Evolutionary conservation across 2,113 vertebrate species (phyloP), one percentile per base, ranked within the genome.

Genomic region (Cinclus cinclus): DNA sequence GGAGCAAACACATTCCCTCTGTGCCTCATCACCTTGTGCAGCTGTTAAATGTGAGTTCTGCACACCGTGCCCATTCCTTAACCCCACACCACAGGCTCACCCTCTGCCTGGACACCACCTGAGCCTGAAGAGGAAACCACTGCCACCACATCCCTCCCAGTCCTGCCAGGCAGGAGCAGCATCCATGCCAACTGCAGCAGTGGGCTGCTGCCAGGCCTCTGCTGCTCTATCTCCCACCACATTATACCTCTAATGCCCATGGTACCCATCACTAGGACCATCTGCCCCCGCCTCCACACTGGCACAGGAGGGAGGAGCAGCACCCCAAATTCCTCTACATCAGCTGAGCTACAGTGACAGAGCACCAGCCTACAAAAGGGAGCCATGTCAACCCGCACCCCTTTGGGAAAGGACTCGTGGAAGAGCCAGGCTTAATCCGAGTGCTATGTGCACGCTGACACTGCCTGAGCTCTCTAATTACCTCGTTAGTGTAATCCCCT

Each of bases 261-360:
- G 1, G 62, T 52, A 31, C n/a, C 16, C 3, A 17, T 4, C 2
- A 1, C 33, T 20, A 23, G 46, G 25, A 50, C 11, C 5, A 4
- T 7, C 37, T 0, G 0, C 7, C 20, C 22, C 50, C 28, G n/a
- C 11, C 37, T 58, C 16, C 24, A 7, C 12, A 3, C 15, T 2
- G 9, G 27, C 1, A 20, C 39, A 33, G 46, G 74, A 68, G 62
- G 65, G 41, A 88, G 63, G 21, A 83, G 49, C 42, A 63, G 65
- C 60, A 52, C 23, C 67, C 53, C 76, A 33, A 67, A 89, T 53
- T 70, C 58, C 62, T 46, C 28, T 8, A 2, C 46, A 58, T 30
- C 62, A 53, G 31, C 60, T 85, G 41, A 77, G 50, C 46, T 1
- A 2, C 50, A 53, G 47, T 6, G 23, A 33, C n/a, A 0, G 0